Evolutionary conservation across 1,140 invertebrate genomes (phyloP).

Genomic region (Acyrthosiphon pisum): DNA sequence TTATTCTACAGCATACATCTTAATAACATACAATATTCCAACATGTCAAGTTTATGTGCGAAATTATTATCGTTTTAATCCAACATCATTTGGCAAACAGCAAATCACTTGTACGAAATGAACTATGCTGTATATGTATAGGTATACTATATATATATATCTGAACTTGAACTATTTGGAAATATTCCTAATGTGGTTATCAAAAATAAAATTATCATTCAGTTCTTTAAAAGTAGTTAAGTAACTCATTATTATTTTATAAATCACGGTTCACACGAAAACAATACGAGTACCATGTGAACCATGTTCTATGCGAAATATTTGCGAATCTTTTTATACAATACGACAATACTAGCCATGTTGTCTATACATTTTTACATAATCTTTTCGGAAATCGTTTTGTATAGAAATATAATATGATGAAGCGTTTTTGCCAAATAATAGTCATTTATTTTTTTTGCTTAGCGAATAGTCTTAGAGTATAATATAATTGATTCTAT

Average conservation of each 20-base stretch:
- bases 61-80: not conserved
- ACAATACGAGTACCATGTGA: not conserved
- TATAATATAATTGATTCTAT: no score
- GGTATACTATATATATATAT: not conserved
- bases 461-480: no score
- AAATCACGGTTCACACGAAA: not conserved
- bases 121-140: not conserved
- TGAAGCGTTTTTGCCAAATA: not conserved
- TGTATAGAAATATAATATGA: not conserved
- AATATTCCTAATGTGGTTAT: not conserved
- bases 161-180: not conserved
- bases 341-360: not conserved
- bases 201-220: not conserved
- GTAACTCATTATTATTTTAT: not conserved
- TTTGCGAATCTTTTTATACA: not conserved
- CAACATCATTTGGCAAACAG: not conserved
- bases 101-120: not conserved
- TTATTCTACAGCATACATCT: not conserved
- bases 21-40: not conserved
- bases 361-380: not conserved
- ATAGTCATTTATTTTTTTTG: no score
- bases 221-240: not conserved
- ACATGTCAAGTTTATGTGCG: not conserved
- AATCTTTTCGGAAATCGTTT: not conserved
- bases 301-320: not conserved